Conservation (phyloP, 2,888 invertebrate species). For the Xiphydria camelus region DNA sequence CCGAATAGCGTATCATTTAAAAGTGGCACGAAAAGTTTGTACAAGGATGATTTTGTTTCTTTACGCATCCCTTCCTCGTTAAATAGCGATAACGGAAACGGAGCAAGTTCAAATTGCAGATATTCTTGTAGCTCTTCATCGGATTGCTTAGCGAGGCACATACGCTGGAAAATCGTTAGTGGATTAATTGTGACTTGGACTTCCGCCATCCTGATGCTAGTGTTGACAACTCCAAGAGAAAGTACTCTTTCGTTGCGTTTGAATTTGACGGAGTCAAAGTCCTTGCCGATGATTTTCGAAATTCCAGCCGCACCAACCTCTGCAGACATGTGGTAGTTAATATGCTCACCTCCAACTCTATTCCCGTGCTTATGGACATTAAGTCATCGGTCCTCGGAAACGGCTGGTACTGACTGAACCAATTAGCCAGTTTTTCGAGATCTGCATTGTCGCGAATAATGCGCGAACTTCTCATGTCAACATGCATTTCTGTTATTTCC, state of each 20-base stretch:
- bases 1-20: no score
- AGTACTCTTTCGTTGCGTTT: conserved; percentile 5
- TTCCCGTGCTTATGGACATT: conserved; percentile 11
- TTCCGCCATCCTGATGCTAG: conserved; percentile 12
- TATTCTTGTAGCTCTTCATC: no score
- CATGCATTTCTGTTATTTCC: conserved; percentile 1
- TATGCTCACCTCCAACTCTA: conserved; percentile 11
- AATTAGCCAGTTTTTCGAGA: neutral
- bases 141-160: conserved; percentile 18
- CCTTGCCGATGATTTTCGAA: conserved; percentile 12
- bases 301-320: conserved; percentile 5
- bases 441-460: conserved; percentile 2
- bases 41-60: no score
- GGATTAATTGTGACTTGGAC: conserved; percentile 20
- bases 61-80: conserved; percentile 16
- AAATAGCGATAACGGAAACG: no score
- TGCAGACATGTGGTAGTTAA: conserved; percentile 10
- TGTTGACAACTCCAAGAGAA: neutral
- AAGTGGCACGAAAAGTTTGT: no score
- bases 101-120: no score
- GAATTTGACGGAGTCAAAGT: conserved; percentile 10
- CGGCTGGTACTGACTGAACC: conserved; percentile 1
- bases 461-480: conserved; percentile 6
- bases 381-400: conserved; percentile 4
- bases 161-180: conserved; percentile 20